phyloP scores from a whole-genome alignment of 2,797 vertebrate genomes.

The Philypnodon macrostomus region DNA sequence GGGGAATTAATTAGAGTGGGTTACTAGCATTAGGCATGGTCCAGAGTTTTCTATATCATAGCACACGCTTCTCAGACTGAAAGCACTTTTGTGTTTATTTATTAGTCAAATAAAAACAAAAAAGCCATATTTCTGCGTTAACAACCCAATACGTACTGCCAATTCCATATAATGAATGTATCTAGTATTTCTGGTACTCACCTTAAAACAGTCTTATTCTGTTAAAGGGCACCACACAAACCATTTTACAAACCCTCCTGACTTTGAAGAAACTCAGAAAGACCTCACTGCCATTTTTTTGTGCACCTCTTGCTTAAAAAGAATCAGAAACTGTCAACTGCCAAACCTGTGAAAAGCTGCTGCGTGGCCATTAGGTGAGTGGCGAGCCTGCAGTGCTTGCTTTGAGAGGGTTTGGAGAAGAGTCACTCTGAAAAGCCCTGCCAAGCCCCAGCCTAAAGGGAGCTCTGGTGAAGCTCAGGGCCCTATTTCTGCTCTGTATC shows the following conservation, averaged over 20 bases:
- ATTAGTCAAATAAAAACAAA: conserved; percentile 5
- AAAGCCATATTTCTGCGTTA: conserved; percentile 20
- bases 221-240: not conserved
- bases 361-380: conserved; percentile 69
- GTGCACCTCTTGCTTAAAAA: conserved; percentile 65
- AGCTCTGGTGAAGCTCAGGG: conserved; percentile 49
- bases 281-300: conserved; percentile 53
- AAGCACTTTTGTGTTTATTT: conserved; percentile 1
- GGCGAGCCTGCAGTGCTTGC: conserved; percentile 46
- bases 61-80: conserved; percentile 3
- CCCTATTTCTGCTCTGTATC: conserved; percentile 46
- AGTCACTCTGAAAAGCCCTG: conserved; percentile 58
- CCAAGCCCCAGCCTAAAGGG: conserved; percentile 62
- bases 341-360: conserved; percentile 63
- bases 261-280: conserved; percentile 42
- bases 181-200: too few relatives aligned
- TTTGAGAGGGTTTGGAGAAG: conserved; percentile 55
- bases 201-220: conserved; percentile 14
- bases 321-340: conserved; percentile 72
- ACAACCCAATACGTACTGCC: conserved; percentile 22
- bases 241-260: conserved; percentile 13
- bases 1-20: conserved; percentile 60
- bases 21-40: conserved; percentile 24
- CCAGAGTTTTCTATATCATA: conserved; percentile 28
- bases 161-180: conserved; percentile 19